phyloP scores from a whole-genome alignment of 2,113 vertebrate species.

The Chascanopsetta lugubris region DNA sequence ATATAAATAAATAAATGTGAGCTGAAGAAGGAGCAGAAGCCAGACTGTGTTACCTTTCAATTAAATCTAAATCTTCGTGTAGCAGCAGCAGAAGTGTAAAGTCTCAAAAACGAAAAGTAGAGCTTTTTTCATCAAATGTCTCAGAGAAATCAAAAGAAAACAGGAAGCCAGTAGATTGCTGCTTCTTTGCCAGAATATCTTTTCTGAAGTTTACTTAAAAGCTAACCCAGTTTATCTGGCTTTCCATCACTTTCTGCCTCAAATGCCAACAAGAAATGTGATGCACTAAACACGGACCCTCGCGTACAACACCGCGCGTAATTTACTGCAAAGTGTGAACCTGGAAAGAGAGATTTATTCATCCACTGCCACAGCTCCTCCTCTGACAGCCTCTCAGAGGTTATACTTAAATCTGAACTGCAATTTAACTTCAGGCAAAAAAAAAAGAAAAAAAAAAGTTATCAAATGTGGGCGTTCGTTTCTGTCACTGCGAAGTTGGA shows the following conservation, averaged over 20 bases:
- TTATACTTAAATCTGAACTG: slow-evolving; percentile 30
- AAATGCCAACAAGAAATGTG: not conserved
- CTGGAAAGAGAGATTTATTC: slow-evolving; percentile 22
- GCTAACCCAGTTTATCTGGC: not conserved
- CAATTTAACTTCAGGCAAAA: slow-evolving; percentile 35
- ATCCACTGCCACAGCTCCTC: slow-evolving; percentile 22
- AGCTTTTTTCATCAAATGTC: not conserved
- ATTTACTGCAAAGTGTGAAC: too few relatives aligned
- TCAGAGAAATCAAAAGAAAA: slow-evolving; percentile 34
- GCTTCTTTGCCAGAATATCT: not conserved
- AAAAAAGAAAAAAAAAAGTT: slow-evolving; percentile 31
- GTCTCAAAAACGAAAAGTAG: not conserved
- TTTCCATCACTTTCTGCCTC: not conserved
- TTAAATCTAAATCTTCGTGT: not conserved
- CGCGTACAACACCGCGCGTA: not conserved
- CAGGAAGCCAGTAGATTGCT: slow-evolving; percentile 10
- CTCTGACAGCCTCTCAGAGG: not conserved
- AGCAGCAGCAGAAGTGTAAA: not conserved
- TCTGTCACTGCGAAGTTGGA: slow-evolving; percentile 44
- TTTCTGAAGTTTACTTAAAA: not conserved
- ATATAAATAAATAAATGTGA: too few relatives aligned
- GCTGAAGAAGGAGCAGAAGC: not conserved
- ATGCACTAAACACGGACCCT: not conserved
- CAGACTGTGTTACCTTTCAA: not conserved
- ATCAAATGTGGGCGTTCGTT: slow-evolving; percentile 44